These are phyloP conservation scores for Pherbina coryleti DNA, from an alignment of 2,888 invertebrate species.

Conservation along the genomic window DNA sequence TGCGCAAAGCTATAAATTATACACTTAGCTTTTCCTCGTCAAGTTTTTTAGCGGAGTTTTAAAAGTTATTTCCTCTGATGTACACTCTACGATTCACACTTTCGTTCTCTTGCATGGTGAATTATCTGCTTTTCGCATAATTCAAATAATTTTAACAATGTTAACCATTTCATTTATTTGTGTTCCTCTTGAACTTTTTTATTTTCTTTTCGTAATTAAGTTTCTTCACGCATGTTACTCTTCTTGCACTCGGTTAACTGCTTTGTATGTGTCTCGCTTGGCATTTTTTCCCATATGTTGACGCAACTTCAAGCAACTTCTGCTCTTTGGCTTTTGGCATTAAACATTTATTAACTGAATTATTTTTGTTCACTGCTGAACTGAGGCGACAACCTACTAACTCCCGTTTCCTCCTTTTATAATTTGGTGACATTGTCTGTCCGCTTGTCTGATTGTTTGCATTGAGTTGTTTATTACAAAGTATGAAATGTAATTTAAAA, in stretches of 20 bases:
- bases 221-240: background rate
- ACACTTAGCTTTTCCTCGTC: background rate
- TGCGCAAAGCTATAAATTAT: conserved; percentile 21
- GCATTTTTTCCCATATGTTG: background rate
- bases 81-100: background rate
- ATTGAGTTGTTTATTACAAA: conserved; percentile 31
- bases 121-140: conserved; percentile 18
- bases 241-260: background rate
- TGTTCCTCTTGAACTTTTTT: background rate
- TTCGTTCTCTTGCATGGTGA: background rate
- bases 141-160: conserved; percentile 18
- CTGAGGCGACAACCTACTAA: background rate
- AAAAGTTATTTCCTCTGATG: background rate
- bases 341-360: background rate
- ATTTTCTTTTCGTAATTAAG: background rate
- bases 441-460: conserved; percentile 1
- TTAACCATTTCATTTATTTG: background rate
- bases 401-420: background rate
- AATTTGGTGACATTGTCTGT: conserved; percentile 9
- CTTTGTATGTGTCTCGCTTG: background rate
- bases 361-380: background rate
- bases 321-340: conserved; percentile 12
- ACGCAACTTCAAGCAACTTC: background rate
- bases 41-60: background rate
- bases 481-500: conserved; percentile 6